A percentile compares a stretch with the other conserved stretches of the same genome.
Evolutionary conservation across 2,113 vertebrate genomes (phyloP).

Genomic region (Nipponia nippon): DNA sequence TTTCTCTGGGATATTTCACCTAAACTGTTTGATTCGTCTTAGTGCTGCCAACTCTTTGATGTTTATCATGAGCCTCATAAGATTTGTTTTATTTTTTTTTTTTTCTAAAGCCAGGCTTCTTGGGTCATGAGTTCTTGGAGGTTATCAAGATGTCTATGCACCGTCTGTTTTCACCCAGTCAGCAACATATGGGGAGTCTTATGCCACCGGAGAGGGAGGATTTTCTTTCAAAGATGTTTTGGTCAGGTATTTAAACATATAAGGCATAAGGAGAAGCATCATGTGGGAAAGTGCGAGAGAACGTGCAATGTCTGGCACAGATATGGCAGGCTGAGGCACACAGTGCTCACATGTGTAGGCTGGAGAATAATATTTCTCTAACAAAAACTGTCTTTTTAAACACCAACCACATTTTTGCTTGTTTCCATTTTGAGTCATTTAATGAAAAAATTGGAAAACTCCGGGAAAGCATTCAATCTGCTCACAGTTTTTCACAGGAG

Average conservation of each 20-base stretch:
- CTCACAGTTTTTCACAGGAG: background rate
- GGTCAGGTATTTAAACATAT: background rate
- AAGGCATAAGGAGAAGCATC: background rate
- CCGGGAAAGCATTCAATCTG: background rate
- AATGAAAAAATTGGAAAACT: background rate
- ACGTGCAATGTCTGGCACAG: background rate
- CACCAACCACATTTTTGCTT: background rate
- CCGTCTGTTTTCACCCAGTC: background rate
- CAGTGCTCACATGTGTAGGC: background rate
- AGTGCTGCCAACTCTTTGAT: background rate
- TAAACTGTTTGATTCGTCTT: background rate
- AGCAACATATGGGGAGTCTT: background rate
- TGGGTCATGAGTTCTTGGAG: background rate
- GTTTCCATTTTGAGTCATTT: conserved; percentile 28
- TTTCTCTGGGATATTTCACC: background rate
- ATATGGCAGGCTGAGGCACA: background rate
- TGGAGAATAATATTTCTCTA: conserved; percentile 16
- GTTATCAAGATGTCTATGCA: background rate
- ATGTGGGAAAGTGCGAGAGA: background rate
- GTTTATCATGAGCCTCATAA: background rate
- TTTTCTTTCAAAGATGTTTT: background rate
- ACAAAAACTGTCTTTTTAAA: background rate
- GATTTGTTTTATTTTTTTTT: background rate
- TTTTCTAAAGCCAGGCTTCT: background rate
- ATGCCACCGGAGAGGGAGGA: background rate